A percentile compares a stretch with the other conserved stretches of the same genome.
Conservation (phyloP, 2,797 vertebrate genomes). For the Neomorphus geoffroyi region DNA sequence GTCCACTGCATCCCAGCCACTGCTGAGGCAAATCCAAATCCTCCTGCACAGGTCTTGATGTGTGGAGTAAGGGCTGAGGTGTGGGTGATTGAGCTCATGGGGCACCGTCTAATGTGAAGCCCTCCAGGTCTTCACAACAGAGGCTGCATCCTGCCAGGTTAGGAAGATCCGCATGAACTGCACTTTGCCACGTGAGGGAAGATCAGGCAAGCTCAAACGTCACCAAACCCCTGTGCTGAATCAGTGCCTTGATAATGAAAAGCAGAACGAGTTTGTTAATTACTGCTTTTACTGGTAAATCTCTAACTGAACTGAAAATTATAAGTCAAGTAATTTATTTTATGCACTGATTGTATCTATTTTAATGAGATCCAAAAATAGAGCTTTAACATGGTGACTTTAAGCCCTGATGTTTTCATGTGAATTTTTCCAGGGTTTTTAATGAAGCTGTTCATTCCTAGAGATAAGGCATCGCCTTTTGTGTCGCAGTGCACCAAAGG, state of each 20-base stretch:
- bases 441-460: not conserved
- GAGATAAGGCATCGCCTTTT: not conserved
- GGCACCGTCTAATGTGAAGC: not conserved
- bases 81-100: rapidly evolving
- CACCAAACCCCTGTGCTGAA: not conserved
- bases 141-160: rapidly evolving
- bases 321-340: constrained; percentile 44
- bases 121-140: not conserved
- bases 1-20: not conserved
- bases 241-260: not conserved
- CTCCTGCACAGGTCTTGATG: not conserved
- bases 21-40: not conserved
- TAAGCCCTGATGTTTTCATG: not conserved
- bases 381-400: not conserved
- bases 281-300: not conserved
- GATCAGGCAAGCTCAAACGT: not conserved
- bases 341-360: constrained; percentile 52
- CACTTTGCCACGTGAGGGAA: not conserved
- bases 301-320: constrained; percentile 15
- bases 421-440: not conserved
- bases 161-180: not conserved
- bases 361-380: constrained; percentile 59
- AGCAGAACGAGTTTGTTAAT: constrained; percentile 29
- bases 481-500: not conserved
- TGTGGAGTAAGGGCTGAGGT: not conserved